Conservation (phyloP, 2,113 vertebrate genomes). For the Dasypus novemcinctus region DNA sequence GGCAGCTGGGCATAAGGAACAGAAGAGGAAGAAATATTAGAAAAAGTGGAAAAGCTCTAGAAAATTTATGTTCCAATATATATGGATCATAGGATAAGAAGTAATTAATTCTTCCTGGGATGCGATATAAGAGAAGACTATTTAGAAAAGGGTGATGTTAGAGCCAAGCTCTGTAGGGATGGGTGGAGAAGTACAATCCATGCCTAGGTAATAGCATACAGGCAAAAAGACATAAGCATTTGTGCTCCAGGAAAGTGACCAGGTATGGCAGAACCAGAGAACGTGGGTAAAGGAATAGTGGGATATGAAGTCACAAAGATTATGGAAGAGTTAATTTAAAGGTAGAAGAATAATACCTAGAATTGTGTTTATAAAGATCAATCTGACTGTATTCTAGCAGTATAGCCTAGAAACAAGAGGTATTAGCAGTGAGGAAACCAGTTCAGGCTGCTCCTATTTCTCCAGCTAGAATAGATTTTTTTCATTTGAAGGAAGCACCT, state of each 20-base stretch:
- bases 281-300: neutral
- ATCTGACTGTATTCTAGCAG: neutral
- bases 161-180: neutral
- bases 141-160: neutral
- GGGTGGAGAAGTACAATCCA: neutral
- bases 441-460: neutral
- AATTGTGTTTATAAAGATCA: neutral
- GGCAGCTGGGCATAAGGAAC: neutral
- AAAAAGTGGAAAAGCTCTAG: neutral
- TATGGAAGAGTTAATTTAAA: neutral
- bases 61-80: neutral
- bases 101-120: neutral
- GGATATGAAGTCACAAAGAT: neutral
- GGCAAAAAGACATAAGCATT: neutral
- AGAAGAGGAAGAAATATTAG: neutral
- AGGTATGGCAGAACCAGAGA: neutral
- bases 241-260: neutral
- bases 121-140: neutral
- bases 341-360: neutral
- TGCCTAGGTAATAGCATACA: neutral
- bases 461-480: neutral
- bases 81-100: neutral
- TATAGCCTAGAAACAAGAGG: neutral
- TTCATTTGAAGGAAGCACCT: neutral
- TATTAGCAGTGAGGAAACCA: neutral